Conservation (phyloP, 2,888 invertebrate species). For the Clostera curtula region DNA sequence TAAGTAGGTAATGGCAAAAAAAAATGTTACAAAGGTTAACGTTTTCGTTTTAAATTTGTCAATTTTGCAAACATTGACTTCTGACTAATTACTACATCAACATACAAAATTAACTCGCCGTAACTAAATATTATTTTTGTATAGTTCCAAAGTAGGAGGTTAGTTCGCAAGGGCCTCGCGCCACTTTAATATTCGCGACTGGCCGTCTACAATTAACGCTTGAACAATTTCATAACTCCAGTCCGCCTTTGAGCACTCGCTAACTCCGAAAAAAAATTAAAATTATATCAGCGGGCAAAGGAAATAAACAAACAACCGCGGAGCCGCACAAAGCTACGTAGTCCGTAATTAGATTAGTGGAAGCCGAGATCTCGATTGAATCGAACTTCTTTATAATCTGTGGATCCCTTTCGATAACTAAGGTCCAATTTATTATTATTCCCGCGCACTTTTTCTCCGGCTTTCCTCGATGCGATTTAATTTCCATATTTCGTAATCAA, state of each 20-base stretch:
- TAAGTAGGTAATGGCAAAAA: too few relatives aligned
- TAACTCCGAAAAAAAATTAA: slow-evolving; percentile 45
- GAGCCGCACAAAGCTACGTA: slow-evolving; percentile 40
- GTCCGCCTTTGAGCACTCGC: slow-evolving; percentile 61
- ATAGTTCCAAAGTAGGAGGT: slow-evolving; percentile 45
- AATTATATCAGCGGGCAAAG: slow-evolving; percentile 49
- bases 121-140: slow-evolving; percentile 59
- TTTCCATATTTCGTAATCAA: slow-evolving; percentile 19
- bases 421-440: slow-evolving; percentile 26
- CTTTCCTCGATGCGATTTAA: slow-evolving; percentile 13
- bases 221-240: slow-evolving; percentile 71
- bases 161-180: slow-evolving; percentile 51
- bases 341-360: slow-evolving; percentile 62
- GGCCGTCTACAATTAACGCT: slow-evolving; percentile 73
- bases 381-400: slow-evolving; percentile 38
- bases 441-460: slow-evolving; percentile 13
- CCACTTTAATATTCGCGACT: slow-evolving; percentile 69
- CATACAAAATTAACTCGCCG: too few relatives aligned
- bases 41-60: too few relatives aligned
- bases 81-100: too few relatives aligned
- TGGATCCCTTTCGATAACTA: slow-evolving; percentile 30
- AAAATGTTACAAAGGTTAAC: too few relatives aligned
- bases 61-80: too few relatives aligned
- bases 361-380: slow-evolving; percentile 36
- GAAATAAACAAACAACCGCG: slow-evolving; percentile 46